A percentile compares a stretch with the other conserved stretches of the same genome.
Evolutionary conservation across 2,113 vertebrate genomes (phyloP).

Genomic region (Microtus richardsoni): DNA sequence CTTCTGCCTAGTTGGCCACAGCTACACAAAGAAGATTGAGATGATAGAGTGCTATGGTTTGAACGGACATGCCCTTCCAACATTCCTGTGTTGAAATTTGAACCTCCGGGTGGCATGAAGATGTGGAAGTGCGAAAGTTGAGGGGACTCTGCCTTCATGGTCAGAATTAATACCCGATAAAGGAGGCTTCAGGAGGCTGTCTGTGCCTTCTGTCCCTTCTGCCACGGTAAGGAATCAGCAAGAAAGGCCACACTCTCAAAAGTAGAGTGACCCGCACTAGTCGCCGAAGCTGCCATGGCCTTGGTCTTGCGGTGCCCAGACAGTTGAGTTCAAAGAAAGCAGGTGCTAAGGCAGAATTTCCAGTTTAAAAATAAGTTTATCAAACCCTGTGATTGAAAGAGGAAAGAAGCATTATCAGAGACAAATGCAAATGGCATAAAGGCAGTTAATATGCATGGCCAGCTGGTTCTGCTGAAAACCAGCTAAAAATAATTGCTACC

Average conservation of each 20-base stretch:
- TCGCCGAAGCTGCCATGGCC: not conserved
- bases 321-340: not conserved
- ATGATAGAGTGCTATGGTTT: not conserved
- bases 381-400: not conserved
- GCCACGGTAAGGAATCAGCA: not conserved
- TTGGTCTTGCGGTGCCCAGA: not conserved
- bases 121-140: not conserved
- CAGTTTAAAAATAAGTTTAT: not conserved
- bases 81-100: not conserved
- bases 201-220: not conserved
- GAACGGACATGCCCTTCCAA: not conserved
- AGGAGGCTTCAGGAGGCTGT: not conserved
- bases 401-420: slow-evolving; percentile 28
- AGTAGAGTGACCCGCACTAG: not conserved
- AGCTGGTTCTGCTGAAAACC: not conserved
- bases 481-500: slow-evolving; percentile 27
- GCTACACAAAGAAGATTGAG: not conserved
- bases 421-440: not conserved
- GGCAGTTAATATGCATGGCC: not conserved
- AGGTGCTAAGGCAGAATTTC: not conserved
- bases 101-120: not conserved
- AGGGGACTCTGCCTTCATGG: not conserved
- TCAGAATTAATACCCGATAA: not conserved
- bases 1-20: not conserved
- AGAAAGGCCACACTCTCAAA: not conserved